Conservation (phyloP, 2,888 invertebrate genomes). For the Dasypolia templi region DNA sequence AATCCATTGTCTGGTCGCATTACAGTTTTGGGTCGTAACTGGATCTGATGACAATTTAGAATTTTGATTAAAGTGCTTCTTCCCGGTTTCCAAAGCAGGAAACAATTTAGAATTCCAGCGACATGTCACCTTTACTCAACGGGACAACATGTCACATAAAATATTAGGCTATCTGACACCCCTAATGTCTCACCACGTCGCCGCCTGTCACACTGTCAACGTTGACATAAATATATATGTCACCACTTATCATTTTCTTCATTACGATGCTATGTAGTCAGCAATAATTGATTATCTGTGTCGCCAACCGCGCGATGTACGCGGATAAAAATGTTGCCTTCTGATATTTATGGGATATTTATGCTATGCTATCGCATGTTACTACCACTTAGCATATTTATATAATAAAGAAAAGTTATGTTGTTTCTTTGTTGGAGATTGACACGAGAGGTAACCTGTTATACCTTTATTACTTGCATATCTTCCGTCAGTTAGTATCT, state of each 20-base stretch:
- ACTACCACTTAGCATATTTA: conserved; percentile 58
- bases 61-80: conserved; percentile 10
- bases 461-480: conserved; percentile 22
- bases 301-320: conserved; percentile 39
- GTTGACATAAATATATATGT: conserved; percentile 65
- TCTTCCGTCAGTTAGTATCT: conserved; percentile 2
- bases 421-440: conserved; percentile 57
- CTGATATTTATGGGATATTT: conserved; percentile 57
- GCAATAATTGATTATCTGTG: conserved; percentile 63
- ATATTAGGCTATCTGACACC: conserved; percentile 49
- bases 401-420: conserved; percentile 53
- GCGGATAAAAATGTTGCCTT: conserved; percentile 57
- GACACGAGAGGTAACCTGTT: conserved; percentile 36
- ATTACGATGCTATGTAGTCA: conserved; percentile 57
- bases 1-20: conserved; percentile 1
- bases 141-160: conserved; percentile 12
- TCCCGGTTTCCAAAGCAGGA: conserved; percentile 29
- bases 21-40: background rate
- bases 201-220: conserved; percentile 57
- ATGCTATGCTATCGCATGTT: conserved; percentile 51
- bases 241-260: conserved; percentile 63
- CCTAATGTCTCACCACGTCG: conserved; percentile 48
- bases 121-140: conserved; percentile 19
- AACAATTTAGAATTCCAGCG: conserved; percentile 36
- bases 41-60: background rate